phyloP scores from a whole-genome alignment of 2,797 vertebrate genomes.

The Limnodromus scolopaceus region DNA sequence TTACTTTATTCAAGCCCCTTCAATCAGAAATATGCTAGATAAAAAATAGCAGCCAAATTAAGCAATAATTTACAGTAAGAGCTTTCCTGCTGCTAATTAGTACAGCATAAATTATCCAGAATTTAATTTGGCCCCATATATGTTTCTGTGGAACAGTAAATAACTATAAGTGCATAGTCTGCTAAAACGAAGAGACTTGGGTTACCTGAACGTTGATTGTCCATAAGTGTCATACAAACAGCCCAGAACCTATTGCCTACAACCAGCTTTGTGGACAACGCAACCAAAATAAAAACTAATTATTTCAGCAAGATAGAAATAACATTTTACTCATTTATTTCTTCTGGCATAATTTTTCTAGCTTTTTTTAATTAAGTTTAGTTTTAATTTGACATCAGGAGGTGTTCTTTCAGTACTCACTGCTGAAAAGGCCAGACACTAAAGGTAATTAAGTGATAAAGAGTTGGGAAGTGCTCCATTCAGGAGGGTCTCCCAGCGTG shows the following conservation, averaged over 20 bases:
- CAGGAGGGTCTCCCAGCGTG: background rate
- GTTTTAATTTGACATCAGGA: background rate
- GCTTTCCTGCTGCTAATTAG: background rate
- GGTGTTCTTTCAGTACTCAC: background rate
- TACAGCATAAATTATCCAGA: background rate
- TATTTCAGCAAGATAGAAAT: background rate
- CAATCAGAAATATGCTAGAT: background rate
- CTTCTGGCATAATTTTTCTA: background rate
- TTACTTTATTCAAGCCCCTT: background rate
- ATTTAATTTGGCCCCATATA: background rate
- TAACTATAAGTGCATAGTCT: background rate
- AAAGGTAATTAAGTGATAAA: background rate
- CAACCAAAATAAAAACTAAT: background rate
- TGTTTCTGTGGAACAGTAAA: background rate
- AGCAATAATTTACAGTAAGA: background rate
- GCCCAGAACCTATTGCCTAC: background rate
- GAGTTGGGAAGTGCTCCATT: background rate
- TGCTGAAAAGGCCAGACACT: background rate
- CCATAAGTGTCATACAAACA: background rate
- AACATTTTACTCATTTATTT: background rate
- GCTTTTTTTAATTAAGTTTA: background rate
- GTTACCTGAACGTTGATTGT: background rate
- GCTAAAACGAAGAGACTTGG: background rate
- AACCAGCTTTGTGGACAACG: background rate
- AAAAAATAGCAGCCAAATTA: background rate